Conservation (phyloP, 1,140 invertebrate species). For the Carposina sasakii region DNA sequence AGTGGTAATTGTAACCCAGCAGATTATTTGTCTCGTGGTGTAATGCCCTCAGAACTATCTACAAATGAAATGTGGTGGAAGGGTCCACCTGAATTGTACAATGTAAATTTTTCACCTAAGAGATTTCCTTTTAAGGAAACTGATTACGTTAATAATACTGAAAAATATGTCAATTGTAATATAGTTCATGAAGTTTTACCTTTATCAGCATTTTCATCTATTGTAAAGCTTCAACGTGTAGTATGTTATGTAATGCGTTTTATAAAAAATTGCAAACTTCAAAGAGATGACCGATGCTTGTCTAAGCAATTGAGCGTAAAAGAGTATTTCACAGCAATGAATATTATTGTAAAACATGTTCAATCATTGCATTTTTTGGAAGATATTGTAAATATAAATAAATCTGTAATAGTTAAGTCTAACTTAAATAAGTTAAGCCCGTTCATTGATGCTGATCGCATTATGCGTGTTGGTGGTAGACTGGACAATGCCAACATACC, state of each 20-base stretch:
- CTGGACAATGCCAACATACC: conserved; percentile 15
- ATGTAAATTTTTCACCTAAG: not conserved
- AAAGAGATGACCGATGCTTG: no score
- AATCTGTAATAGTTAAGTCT: not conserved
- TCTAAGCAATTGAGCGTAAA: not conserved
- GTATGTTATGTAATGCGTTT: conserved; percentile 4
- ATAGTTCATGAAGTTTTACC: not conserved
- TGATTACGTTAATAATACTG: not conserved
- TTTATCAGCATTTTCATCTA: not conserved
- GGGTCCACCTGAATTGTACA: not conserved
- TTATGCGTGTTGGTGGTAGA: conserved; percentile 31
- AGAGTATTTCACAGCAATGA: not conserved
- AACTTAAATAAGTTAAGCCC: conserved; percentile 1
- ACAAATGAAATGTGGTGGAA: not conserved
- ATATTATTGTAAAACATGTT: conserved; percentile 1
- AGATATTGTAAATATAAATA: not conserved
- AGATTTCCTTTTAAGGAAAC: no score
- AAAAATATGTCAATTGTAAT: not conserved
- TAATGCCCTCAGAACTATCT: not conserved
- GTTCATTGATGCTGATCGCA: conserved; percentile 5
- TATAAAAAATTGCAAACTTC: conserved; percentile 6
- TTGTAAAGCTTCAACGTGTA: conserved; percentile 2
- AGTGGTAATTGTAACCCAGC: conserved; percentile 5
- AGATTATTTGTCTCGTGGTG: conserved; percentile 13
- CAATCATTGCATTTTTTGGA: conserved; percentile 3